A percentile compares a stretch with the other conserved stretches of the same genome.
Conservation (phyloP, 1,140 invertebrate genomes). For the Drosophila obscura region DNA sequence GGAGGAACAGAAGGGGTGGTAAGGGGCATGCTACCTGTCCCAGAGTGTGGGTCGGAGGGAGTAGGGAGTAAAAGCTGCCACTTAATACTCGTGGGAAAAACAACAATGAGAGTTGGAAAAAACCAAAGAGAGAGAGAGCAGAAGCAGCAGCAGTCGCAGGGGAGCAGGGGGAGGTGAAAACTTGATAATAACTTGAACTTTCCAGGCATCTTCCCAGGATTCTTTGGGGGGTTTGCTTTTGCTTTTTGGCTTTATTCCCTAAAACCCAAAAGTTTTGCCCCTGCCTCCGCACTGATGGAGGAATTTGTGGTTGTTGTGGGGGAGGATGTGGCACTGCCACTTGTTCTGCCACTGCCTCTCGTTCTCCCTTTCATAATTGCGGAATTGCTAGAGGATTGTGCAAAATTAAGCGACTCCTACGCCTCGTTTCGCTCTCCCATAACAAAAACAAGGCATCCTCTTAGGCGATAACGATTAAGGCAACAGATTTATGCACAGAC, state of each 20-base stretch:
- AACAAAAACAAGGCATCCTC: conserved; percentile 49
- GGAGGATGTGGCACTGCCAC: conserved; percentile 50
- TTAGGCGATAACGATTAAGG: conserved; percentile 63
- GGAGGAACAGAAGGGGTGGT: not conserved
- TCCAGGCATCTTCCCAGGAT: not conserved
- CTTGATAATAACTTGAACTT: conserved; percentile 73
- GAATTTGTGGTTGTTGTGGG: not conserved
- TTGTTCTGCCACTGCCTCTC: conserved; percentile 3
- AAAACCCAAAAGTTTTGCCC: conserved; percentile 51
- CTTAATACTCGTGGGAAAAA: conserved; percentile 80
- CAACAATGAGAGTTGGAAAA: conserved; percentile 60
- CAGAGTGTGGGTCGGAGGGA: conserved; percentile 5
- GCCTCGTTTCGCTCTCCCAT: conserved; percentile 5
- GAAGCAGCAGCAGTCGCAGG: not conserved
- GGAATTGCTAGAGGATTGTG: conserved; percentile 48
- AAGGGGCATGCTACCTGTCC: conserved; percentile 34
- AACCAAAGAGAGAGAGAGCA: not conserved
- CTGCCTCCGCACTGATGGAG: not conserved
- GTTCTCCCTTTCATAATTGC: conserved; percentile 63
- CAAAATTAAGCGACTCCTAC: conserved; percentile 68
- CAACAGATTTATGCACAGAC: conserved; percentile 50
- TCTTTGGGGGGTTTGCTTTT: conserved; percentile 3
- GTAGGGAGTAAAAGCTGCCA: conserved; percentile 33
- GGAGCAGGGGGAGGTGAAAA: conserved; percentile 36
- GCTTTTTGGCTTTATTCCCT: conserved; percentile 76